A percentile compares a stretch with the other conserved stretches of the same genome.
These are phyloP conservation scores for Listrodromus nycthemerus DNA, from an alignment of 2,888 invertebrate species.

Conservation along the genomic window DNA sequence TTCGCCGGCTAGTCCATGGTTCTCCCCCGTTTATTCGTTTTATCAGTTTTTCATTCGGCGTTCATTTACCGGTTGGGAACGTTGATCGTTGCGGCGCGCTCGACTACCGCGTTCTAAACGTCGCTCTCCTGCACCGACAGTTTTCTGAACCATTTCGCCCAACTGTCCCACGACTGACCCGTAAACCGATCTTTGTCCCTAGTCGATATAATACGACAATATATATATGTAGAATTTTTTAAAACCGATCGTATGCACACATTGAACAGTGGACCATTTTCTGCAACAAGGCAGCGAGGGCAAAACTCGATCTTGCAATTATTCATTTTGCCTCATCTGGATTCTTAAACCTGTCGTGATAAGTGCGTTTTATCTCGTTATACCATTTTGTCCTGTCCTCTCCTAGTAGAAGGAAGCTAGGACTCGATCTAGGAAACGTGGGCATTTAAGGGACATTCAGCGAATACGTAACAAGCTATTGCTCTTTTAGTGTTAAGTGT, in stretches of 20 bases:
- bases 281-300: no score
- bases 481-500: no score
- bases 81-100: conserved; percentile 21
- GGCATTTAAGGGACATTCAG: no score
- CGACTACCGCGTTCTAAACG: conserved; percentile 13
- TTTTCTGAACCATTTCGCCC: neutral
- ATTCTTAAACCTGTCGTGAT: no score
- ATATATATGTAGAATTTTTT: neutral
- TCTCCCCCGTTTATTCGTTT: conserved; percentile 50
- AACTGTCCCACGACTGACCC: neutral
- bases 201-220: neutral
- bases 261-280: neutral
- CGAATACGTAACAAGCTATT: no score
- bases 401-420: no score
- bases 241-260: neutral
- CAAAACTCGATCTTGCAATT: no score
- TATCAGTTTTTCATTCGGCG: conserved; percentile 50
- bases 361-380: no score
- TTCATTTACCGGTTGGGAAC: conserved; percentile 52
- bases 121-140: neutral
- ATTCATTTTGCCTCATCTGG: no score
- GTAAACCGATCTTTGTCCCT: neutral
- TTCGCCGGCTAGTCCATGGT: conserved; percentile 23
- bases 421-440: no score
- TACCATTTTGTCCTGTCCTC: no score